Base-by-base conservation (phyloP, 2,797 vertebrate species). In the Todus mexicanus region DNA sequence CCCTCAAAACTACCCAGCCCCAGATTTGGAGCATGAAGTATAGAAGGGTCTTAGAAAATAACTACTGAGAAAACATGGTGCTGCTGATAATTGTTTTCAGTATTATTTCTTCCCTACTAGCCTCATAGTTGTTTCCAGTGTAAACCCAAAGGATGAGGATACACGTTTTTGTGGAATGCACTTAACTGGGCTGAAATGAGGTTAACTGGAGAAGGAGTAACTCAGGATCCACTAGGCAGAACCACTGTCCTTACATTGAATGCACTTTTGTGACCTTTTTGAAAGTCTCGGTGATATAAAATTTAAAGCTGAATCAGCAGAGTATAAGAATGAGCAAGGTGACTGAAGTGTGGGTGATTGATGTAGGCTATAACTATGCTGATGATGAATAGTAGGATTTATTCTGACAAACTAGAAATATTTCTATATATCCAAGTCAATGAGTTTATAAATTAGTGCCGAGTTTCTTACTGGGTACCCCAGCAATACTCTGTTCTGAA, bases 301-400 rank as follows among this genome's bases (percentile, higher is more conserved):
- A 92, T 77, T 56, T 89, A 87, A 80, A 94, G 94, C 93, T 93
- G 94, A 95, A 85, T 96, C 95, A 94, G 95, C 95, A 92, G 65
- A 85, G 33, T 78, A 38, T 72, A 85, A 73, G 94, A 94, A 89
- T 78, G 90, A 94, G 18, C 54, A 83, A 84, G 82, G 92, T 92
- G 90, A 85, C 90, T 85, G 82, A 92, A 94, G 92, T 93, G 73
- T 29, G 15, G 31, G 86, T 94, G 93, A 96, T 90, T 92, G 93
- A 95, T 95, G 70, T 51, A 66, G 89, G 87, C 92, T 96, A 68
- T 96, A 94, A 93, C 92, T 94, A 85, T 69, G 63, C 84, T 93
- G 87, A 63, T 95, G 93, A 94, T 92, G 86, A 94, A 95, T 91
- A 95, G 87, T 42, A 56, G 93, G 92, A 95, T 92, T 91, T 93